These are phyloP conservation scores for Phymorhynchus buccinoides DNA, from an alignment of 1,140 invertebrate genomes.

Conservation along the genomic window DNA sequence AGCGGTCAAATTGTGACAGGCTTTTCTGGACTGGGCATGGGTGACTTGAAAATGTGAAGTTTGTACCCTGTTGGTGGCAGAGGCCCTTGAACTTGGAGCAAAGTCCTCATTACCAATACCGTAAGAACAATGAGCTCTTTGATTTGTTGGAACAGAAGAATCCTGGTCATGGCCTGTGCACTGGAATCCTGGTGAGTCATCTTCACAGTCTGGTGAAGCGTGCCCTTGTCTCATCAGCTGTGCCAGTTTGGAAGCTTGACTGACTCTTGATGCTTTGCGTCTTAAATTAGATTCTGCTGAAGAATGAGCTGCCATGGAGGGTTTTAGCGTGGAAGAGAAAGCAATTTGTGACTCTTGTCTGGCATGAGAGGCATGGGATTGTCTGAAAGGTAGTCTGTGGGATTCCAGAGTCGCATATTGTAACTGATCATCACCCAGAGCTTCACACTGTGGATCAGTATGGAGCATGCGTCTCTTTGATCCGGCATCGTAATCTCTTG, in stretches of 20 bases:
- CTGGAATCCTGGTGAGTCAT: neutral
- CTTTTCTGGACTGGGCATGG: neutral
- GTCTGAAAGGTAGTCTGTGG: neutral
- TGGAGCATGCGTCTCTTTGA: neutral
- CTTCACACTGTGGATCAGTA: neutral
- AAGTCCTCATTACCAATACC: neutral
- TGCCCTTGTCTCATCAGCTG: slow-evolving; percentile 36
- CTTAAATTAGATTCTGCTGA: neutral
- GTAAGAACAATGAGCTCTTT: neutral
- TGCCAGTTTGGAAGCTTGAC: slow-evolving; percentile 41
- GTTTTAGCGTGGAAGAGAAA: slow-evolving; percentile 10
- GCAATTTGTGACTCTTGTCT: neutral
- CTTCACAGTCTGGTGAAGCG: neutral
- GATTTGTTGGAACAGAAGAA: neutral
- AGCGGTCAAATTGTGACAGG: neutral
- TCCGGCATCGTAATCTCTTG: neutral
- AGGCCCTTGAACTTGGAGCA: neutral
- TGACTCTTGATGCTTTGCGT: neutral
- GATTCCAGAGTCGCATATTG: neutral
- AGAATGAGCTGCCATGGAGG: neutral
- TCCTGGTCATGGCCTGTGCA: neutral
- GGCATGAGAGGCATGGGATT: neutral
- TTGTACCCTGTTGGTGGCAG: neutral
- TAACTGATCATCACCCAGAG: neutral
- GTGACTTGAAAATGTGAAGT: neutral